These are phyloP conservation scores for Pitta sordida DNA, from an alignment of 2,113 vertebrate genomes.

Conservation along the genomic window DNA sequence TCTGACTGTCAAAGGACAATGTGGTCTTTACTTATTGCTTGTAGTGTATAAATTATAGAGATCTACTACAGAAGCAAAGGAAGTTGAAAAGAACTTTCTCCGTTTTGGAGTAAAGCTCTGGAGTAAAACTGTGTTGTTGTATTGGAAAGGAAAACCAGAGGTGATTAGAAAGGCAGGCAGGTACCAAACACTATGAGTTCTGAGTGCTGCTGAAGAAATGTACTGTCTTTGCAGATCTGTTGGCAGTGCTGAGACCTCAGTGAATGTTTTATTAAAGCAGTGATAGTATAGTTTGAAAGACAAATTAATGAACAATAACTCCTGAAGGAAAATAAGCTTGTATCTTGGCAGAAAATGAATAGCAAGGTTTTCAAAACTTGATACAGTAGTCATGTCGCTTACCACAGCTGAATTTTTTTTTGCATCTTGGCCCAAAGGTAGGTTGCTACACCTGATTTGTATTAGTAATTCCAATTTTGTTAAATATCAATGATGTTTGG, in stretches of 20 bases:
- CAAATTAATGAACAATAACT: background rate
- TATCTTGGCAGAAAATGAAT: background rate
- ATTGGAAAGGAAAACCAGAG: background rate
- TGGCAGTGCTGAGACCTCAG: background rate
- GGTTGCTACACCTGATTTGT: background rate
- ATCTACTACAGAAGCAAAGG: background rate
- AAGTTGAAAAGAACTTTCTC: background rate
- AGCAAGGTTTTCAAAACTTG: background rate
- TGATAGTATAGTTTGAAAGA: background rate
- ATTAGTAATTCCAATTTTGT: background rate
- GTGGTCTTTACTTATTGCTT: background rate
- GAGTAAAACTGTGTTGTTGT: background rate
- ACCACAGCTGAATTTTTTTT: background rate
- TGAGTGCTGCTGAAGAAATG: background rate
- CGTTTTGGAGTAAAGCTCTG: background rate
- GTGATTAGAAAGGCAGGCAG: background rate
- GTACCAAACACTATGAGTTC: background rate
- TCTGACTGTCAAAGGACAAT: background rate
- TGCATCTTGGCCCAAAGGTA: background rate
- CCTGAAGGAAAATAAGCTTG: background rate
- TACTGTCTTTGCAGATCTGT: background rate
- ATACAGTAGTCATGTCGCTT: background rate
- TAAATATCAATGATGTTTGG: background rate
- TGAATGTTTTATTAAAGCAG: background rate
- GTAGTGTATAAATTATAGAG: background rate